phyloP scores from a whole-genome alignment of 2,888 invertebrate genomes.

The Homarus gammarus region DNA sequence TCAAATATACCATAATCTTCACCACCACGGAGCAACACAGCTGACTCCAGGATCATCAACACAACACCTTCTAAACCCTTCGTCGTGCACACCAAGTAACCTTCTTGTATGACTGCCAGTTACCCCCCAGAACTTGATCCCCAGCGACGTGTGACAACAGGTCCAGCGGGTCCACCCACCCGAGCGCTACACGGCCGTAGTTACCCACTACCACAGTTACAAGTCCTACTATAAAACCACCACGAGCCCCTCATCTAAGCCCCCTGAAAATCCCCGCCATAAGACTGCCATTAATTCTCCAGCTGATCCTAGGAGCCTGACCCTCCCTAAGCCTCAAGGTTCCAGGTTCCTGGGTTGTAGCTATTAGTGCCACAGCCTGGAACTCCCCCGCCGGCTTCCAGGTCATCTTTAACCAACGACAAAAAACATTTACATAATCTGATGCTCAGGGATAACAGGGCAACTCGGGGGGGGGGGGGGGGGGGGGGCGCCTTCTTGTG shows the following conservation, averaged over 20 bases:
- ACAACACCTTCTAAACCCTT: too few relatives aligned
- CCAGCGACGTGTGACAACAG: too few relatives aligned
- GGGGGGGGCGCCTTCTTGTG: too few relatives aligned
- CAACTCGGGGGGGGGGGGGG: background rate
- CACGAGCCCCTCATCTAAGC: background rate
- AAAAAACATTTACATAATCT: constrained; percentile 8
- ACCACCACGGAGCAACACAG: too few relatives aligned
- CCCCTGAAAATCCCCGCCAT: constrained; percentile 5
- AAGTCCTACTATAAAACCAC: background rate
- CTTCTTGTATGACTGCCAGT: too few relatives aligned
- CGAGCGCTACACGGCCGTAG: too few relatives aligned
- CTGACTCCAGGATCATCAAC: too few relatives aligned
- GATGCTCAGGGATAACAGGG: background rate
- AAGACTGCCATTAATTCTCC: constrained; percentile 26
- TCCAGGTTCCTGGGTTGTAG: background rate
- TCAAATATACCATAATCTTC: too few relatives aligned
- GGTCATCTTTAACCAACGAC: background rate
- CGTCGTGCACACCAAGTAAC: too few relatives aligned
- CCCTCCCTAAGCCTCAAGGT: background rate
- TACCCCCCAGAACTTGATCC: too few relatives aligned
- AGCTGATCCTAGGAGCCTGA: constrained; percentile 3
- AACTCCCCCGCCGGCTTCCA: background rate
- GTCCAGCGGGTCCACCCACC: too few relatives aligned
- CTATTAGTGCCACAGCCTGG: background rate
- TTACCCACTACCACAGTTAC: background rate